Conservation (phyloP, 1,140 invertebrate species). For the Zaprionus ornatus region DNA sequence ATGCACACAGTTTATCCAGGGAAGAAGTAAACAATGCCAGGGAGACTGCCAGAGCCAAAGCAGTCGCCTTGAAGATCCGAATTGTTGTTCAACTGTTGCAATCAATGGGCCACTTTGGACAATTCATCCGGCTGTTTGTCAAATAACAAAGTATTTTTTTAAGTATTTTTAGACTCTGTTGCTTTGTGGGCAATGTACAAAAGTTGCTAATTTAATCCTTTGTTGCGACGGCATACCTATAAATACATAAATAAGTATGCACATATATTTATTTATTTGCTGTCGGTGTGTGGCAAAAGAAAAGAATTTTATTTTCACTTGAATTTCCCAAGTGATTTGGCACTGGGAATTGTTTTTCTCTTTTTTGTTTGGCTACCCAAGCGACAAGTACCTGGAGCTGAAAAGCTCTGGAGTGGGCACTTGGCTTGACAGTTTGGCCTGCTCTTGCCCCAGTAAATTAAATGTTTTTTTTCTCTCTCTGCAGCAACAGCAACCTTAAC, state of each 20-base stretch:
- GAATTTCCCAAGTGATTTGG: conserved; percentile 20
- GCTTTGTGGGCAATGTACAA: neutral
- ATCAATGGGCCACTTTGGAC: neutral
- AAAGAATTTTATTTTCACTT: conserved; percentile 6
- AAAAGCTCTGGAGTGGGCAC: conserved; percentile 15
- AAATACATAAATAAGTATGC: neutral
- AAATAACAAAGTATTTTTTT: neutral
- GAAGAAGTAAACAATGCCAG: neutral
- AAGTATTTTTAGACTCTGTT: neutral
- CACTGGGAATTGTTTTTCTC: conserved; percentile 17
- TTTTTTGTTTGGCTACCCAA: conserved; percentile 13
- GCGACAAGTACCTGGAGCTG: conserved; percentile 13
- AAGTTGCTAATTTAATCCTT: conserved; percentile 16
- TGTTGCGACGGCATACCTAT: neutral
- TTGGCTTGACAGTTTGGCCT: conserved; percentile 18
- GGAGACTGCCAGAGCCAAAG: neutral
- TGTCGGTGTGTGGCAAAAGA: neutral
- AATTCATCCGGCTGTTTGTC: neutral
- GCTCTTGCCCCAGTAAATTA: conserved; percentile 18
- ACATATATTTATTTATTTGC: conserved; percentile 18
- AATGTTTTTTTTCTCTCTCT: conserved; percentile 2
- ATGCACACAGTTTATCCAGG: no score
- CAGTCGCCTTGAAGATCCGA: neutral
- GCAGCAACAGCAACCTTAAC: conserved; percentile 4
- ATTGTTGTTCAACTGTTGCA: neutral